Conservation (phyloP, 2,797 vertebrate species). For the Mus minutoides region DNA sequence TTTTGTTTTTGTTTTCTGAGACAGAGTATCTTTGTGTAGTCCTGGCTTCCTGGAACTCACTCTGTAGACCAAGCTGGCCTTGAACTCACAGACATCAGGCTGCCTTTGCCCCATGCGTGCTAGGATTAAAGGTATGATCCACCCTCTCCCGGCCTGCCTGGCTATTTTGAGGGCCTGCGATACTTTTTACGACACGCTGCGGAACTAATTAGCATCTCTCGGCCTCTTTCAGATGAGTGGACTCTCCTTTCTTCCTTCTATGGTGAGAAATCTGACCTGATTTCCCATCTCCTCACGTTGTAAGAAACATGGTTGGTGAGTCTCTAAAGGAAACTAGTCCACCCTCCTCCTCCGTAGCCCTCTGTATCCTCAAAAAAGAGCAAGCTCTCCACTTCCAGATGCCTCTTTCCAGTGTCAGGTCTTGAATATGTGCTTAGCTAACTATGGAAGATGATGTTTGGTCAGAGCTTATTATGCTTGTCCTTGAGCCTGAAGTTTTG, state of each 20-base stretch:
- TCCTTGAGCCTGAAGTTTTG: not conserved
- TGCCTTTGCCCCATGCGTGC: not conserved
- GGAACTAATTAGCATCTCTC: not conserved
- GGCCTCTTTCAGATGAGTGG: not conserved
- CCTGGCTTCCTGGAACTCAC: not conserved
- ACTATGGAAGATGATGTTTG: not conserved
- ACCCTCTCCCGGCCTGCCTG: not conserved
- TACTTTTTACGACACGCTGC: not conserved
- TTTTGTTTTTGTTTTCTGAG: not conserved
- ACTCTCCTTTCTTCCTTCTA: not conserved
- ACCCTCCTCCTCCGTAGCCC: not conserved
- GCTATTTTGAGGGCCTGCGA: not conserved
- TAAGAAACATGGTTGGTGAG: not conserved
- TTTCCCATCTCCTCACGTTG: not conserved
- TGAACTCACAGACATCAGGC: not conserved
- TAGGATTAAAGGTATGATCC: not conserved
- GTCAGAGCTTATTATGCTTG: not conserved
- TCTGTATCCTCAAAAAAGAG: not conserved
- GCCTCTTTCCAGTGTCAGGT: not conserved
- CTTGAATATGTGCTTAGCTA: not conserved
- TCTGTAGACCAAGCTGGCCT: not conserved
- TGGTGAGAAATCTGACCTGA: not conserved
- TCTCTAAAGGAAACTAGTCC: not conserved
- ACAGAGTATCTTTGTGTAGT: not conserved
- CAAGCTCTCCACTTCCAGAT: not conserved